These are phyloP conservation scores for Perizoma flavofasciatum DNA, from an alignment of 2,888 invertebrate genomes.

Conservation along the genomic window DNA sequence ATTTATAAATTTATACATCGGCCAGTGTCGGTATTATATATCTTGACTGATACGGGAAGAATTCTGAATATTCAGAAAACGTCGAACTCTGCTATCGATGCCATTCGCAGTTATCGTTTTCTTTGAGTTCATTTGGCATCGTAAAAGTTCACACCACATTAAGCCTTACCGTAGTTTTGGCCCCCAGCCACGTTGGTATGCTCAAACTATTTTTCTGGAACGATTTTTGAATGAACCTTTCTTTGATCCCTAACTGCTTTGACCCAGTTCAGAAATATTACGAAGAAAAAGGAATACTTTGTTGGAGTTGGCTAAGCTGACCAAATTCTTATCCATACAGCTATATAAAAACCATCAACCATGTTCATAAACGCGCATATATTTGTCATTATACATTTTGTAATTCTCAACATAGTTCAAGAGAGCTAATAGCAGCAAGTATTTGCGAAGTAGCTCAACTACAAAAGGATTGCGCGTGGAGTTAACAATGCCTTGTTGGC, in stretches of 20 bases:
- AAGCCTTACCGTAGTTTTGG: constrained; percentile 63
- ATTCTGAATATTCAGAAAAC: not conserved
- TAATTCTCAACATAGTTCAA: constrained; percentile 8
- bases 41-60: not conserved
- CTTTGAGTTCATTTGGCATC: constrained; percentile 68
- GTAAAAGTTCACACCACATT: constrained; percentile 74
- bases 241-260: constrained; percentile 25
- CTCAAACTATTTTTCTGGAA: constrained; percentile 44
- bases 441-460: constrained; percentile 16
- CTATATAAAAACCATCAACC: too few relatives aligned
- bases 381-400: too few relatives aligned
- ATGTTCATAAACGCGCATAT: too few relatives aligned
- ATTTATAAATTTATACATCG: too few relatives aligned
- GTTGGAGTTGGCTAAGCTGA: constrained; percentile 12
- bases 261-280: constrained; percentile 23
- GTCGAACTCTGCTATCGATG: constrained; percentile 38
- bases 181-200: constrained; percentile 58
- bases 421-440: constrained; percentile 10
- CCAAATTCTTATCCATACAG: constrained; percentile 5
- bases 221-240: constrained; percentile 53
- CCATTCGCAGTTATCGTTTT: constrained; percentile 53
- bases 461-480: constrained; percentile 14
- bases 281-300: constrained; percentile 9
- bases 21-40: too few relatives aligned
- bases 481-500: constrained; percentile 31